Conservation (phyloP, 2,113 vertebrate genomes). For the Oryzias javanicus region DNA sequence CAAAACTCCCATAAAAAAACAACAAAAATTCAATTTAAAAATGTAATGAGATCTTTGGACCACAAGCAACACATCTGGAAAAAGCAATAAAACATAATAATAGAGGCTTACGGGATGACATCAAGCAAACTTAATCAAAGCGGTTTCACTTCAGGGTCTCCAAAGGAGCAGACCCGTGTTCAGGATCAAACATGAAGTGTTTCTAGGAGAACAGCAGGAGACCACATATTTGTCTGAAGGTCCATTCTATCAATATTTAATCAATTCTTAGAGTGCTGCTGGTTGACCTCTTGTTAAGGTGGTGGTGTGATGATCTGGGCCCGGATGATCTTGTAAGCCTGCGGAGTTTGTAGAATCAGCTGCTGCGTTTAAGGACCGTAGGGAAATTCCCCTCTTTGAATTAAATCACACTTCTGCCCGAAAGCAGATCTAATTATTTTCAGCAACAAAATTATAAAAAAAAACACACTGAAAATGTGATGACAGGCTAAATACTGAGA, state of each 20-base stretch:
- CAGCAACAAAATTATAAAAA: no score
- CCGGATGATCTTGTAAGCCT: no score
- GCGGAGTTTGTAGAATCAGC: no score
- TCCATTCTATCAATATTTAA: slow-evolving; percentile 4
- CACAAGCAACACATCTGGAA: slow-evolving; percentile 2
- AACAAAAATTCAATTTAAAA: not conserved
- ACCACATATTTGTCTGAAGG: slow-evolving; percentile 65
- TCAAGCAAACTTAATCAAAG: slow-evolving; percentile 13
- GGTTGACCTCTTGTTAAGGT: no score
- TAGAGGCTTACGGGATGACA: slow-evolving; percentile 10
- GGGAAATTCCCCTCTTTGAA: no score
- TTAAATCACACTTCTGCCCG: no score
- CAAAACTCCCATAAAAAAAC: not conserved
- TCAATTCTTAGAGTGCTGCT: no score
- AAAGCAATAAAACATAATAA: slow-evolving; percentile 10
- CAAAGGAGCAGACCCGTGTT: slow-evolving; percentile 29
- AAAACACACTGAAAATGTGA: no score
- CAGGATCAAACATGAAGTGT: slow-evolving; percentile 55
- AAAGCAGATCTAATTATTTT: no score
- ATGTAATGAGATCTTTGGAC: slow-evolving; percentile 14
- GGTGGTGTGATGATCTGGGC: no score
- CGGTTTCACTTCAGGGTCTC: slow-evolving; percentile 31
- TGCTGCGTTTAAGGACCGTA: no score
- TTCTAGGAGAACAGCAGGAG: slow-evolving; percentile 74
- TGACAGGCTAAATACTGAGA: no score